Evolutionary conservation across 2,797 vertebrate genomes (phyloP).

Genomic region (Sardinella longiceps): DNA sequence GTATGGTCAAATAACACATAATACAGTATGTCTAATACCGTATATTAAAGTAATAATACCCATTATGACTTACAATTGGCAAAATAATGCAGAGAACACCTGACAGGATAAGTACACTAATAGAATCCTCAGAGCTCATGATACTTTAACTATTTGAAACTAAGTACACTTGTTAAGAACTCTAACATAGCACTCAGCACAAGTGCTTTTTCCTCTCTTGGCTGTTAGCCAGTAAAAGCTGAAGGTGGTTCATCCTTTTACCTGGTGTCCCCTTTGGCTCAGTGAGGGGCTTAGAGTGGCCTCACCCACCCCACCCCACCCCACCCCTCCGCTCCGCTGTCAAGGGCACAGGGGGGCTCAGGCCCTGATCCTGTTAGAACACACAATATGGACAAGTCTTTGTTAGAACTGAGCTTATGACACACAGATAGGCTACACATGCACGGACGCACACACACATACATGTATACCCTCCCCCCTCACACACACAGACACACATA

Average conservation of each 20-base stretch:
- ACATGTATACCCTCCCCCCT: not conserved
- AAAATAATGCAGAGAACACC: too few relatives aligned
- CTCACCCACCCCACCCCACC: too few relatives aligned
- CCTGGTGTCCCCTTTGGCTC: conserved; percentile 45
- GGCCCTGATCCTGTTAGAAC: not conserved
- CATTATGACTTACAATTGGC: too few relatives aligned
- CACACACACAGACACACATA: not conserved
- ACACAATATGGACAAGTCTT: not conserved
- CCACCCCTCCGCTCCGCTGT: not conserved
- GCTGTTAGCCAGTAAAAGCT: conserved; percentile 57
- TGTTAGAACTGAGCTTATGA: conserved; percentile 4
- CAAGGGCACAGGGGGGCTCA: not conserved
- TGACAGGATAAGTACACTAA: too few relatives aligned
- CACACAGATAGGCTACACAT: not conserved
- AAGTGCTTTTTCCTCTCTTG: conserved; percentile 56
- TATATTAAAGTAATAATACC: too few relatives aligned
- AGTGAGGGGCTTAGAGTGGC: conserved; percentile 58
- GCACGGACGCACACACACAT: not conserved
- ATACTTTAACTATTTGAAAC: too few relatives aligned
- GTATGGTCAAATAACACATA: too few relatives aligned
- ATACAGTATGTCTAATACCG: too few relatives aligned
- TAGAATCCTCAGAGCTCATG: too few relatives aligned
- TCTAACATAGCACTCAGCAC: not conserved
- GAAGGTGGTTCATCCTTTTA: conserved; percentile 49
- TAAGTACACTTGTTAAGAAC: too few relatives aligned